Base-by-base conservation (phyloP, 2,797 vertebrate species). In the Mareca strepera region DNA sequence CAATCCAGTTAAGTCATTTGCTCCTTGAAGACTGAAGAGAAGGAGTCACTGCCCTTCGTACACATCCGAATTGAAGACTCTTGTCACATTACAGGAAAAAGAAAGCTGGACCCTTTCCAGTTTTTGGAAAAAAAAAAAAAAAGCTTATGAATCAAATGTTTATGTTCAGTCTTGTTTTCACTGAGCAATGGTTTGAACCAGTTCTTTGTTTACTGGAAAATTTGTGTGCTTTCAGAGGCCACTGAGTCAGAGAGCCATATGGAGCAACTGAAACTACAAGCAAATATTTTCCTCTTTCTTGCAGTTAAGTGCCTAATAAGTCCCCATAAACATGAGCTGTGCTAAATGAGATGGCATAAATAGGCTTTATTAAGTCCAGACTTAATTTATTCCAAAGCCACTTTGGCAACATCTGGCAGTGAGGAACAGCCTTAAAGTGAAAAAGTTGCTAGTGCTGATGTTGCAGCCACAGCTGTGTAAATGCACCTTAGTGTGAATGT, bases 161-260 rank as follows among this genome's bases (percentile, higher is more conserved):
- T 94, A 55, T 90, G 55, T 86, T 72, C 81, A 73, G 43, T 37
- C 22, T 88, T 23, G 6, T 53, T 87, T 92, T 90, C 77, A 76
- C 60, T 69, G 44, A 53, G 33, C 53, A 93, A 46, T 80, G 82
- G 75, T 82, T 81, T 94, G 91, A 94, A 96, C 50, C 21, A 66
- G 82, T 82, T 92, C 80, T 91, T 94, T 95, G 83, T 94, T 96
- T 96, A 88, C 43, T 88, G 92, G 93, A 87, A 96, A 96, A 94
- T 56, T 91, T 94, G 84, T 93, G 88, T 88, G 77, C 67, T 95
- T 91, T 94, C 8, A 39, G 83, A 94, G 81, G 53, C 90, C 82
- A 90, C 83, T 87, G 92, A 97, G 73, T 93, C 90, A 90, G 68
- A 92, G 44, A 10, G 18, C 82, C 73, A 59, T 92, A 84, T 2